Conservation (phyloP, 1,140 invertebrate genomes). For the Apis florea region DNA sequence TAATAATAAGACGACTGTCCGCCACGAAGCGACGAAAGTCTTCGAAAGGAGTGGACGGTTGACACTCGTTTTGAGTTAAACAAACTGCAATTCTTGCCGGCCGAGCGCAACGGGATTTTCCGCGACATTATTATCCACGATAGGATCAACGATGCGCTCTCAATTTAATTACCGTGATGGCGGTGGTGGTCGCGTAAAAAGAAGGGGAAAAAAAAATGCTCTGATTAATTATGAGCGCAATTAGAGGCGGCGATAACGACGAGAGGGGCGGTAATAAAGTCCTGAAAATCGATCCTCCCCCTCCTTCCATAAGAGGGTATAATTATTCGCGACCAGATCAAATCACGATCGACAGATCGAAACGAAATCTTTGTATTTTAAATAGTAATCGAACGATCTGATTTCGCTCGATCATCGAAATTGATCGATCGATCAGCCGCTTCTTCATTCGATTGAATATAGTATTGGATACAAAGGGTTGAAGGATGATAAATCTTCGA, state of each 20-base stretch:
- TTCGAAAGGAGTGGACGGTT: too few relatives aligned
- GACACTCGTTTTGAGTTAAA: too few relatives aligned
- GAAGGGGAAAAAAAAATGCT: constrained; percentile 11
- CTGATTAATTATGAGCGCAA: constrained; percentile 49
- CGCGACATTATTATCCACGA: constrained; percentile 37
- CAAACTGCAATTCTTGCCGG: not conserved
- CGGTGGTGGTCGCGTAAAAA: constrained; percentile 15
- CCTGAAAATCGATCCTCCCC: constrained; percentile 33
- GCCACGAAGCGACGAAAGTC: too few relatives aligned
- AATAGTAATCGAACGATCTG: not conserved
- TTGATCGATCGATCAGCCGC: not conserved
- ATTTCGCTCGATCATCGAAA: not conserved
- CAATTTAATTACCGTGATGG: constrained; percentile 39
- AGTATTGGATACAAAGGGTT: not conserved
- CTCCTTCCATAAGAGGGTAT: constrained; percentile 9
- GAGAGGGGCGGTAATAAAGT: constrained; percentile 30
- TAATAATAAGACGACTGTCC: too few relatives aligned
- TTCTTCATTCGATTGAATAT: not conserved
- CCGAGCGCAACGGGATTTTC: not conserved
- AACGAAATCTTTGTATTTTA: constrained; percentile 18
- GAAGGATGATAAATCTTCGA: too few relatives aligned
- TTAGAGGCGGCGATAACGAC: constrained; percentile 45
- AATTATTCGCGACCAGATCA: constrained; percentile 35
- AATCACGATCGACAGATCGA: not conserved
- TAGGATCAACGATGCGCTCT: constrained; percentile 36